A percentile compares a stretch with the other conserved stretches of the same genome.
phyloP scores from a whole-genome alignment of 2,797 vertebrate species.

The Corythornis leucogaster region DNA sequence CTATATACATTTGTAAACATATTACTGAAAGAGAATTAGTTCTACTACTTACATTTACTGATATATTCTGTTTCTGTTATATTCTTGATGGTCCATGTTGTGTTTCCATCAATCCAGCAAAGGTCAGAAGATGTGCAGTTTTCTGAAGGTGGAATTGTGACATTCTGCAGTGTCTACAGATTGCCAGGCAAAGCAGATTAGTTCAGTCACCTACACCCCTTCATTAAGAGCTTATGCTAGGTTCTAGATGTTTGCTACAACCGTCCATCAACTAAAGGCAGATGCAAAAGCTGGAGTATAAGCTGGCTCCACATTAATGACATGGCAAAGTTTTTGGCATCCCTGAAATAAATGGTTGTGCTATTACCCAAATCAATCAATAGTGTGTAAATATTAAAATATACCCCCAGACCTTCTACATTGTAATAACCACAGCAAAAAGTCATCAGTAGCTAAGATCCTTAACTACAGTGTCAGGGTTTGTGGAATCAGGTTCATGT shows the following conservation, averaged over 20 bases:
- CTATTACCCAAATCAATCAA: not conserved
- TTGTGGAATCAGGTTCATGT: not conserved
- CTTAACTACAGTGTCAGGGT: not conserved
- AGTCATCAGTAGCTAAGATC: not conserved
- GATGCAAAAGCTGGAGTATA: not conserved
- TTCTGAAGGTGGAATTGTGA: constrained; percentile 76
- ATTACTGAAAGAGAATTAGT: not conserved
- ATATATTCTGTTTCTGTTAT: constrained; percentile 71
- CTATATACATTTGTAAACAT: not conserved
- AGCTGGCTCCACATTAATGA: not conserved
- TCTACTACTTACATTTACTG: constrained; percentile 85
- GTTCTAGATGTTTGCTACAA: not conserved
- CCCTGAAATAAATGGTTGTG: not conserved
- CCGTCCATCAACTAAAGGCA: not conserved
- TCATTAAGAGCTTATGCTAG: not conserved
- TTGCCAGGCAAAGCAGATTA: constrained; percentile 14
- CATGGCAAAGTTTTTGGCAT: not conserved
- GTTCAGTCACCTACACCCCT: not conserved
- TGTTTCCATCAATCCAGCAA: constrained; percentile 82
- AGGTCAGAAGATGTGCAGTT: constrained; percentile 77
- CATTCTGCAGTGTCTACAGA: constrained; percentile 78
- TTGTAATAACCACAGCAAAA: not conserved
- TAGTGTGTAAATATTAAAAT: not conserved
- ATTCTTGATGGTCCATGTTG: constrained; percentile 83
- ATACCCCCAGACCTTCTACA: not conserved